Base-by-base conservation (phyloP, 1,140 invertebrate genomes). In the Euura lappo region DNA sequence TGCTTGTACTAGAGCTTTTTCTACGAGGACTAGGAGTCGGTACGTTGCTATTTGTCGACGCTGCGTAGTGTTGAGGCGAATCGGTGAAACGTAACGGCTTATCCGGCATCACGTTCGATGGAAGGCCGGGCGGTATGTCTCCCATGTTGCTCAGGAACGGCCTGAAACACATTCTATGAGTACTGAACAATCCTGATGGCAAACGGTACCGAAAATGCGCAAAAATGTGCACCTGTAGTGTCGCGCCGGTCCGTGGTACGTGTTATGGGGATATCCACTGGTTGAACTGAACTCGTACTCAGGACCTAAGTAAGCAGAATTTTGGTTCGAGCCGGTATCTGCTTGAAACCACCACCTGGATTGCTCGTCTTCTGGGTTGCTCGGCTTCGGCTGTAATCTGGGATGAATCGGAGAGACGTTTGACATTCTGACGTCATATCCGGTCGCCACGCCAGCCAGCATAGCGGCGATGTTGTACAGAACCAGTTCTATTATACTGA, bases 391-490 rank as follows among this genome's bases (percentile, higher is more conserved):
- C 80, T 93, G 91, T 46, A 96, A 83, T 71, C 91, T 91, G 4
- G 95, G 95, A 89, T 96, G 95, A 74, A 96, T 89, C 1, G 94
- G 93, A 73, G 93, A 93, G 69, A 96, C 91, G 82, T 96, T 96
- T 44, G 94, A 95, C 81, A 96, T 90, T 79, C 96, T 90, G 43
- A 99, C 93, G 88, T 98, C 97, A 81, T 96, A 97, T 1, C 97
- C 97, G 44, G 94, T 93, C 1, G 93, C 96, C 10, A 98, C 93
- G 42, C 95, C 92, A 1, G 96, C 96, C 75, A 98, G 86, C 87
- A 98, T 91, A 7, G 96, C 94, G 44, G 95, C 95, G 87, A 98
- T 96, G 83, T 97, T 97, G 87, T 96, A 97, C 70, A 98, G 88
- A 10, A 95, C 92, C 80, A 94, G 85, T 83, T 97, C 95, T 72